Evolutionary conservation across 2,888 invertebrate genomes (phyloP), one percentile per base, ranked within the genome.

Genomic region (Gnatocerus cornutus): DNA sequence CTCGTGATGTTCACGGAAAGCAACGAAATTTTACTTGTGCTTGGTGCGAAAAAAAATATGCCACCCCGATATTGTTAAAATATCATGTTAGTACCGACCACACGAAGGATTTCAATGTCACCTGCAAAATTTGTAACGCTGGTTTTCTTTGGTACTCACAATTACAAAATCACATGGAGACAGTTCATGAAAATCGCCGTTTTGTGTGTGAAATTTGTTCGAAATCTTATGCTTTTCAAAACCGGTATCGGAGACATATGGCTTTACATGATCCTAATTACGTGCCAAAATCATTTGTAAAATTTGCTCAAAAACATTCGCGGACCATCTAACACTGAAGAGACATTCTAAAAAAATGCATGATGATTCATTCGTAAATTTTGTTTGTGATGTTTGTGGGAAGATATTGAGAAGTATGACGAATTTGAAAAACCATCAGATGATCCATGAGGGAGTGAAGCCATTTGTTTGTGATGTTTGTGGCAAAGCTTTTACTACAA

Each of bases 31-130:
- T 29, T 29, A 7, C 29, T 4, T 89, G 89, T 87, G 65, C 68
- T 87, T 50, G 89, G 89, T 46, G 86, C 87, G 1, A 86, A n/a
- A n/a, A n/a, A n/a, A 87, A 69, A 81, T 86, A 5, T 89, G 87
- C 4, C 13, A 10, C 10, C 10, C 33, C n/a, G 77, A 77, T 39
- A 72, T 70, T 69, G 9, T 69, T 81, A 5, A 73, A 76, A 50
- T 71, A 76, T 5, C 85, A 85, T 63, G 72, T 81, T 79, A 59
- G 78, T 76, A 16, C 84, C 84, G 68, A 78, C 79, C 0, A 80
- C 45, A 43, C 3, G 14, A 59, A 29, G 9, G n/a, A n/a, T n/a
- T n/a, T n/a, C n/a, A n/a, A n/a, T n/a, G n/a, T n/a, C n/a, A n/a
- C 27, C 9, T 43, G 43, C 10, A 45, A 10, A 16, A 27, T 8